These are phyloP conservation scores for Butorides virescens DNA, from an alignment of 2,113 vertebrate genomes.

Conservation along the genomic window DNA sequence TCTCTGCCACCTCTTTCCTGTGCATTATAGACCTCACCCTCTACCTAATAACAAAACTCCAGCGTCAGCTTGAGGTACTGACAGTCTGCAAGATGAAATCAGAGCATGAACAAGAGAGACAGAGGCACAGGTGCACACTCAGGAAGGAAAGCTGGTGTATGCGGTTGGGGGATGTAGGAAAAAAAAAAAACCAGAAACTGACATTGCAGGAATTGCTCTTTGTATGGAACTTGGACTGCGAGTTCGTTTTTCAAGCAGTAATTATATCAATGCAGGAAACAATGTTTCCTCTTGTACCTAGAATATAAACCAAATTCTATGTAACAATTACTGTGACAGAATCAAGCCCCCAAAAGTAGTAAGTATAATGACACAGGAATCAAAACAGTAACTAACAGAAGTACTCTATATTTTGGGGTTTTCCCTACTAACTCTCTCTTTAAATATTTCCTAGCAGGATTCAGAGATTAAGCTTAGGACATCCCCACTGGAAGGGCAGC, in stretches of 20 bases:
- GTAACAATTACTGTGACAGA: not conserved
- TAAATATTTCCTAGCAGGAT: constrained; percentile 57
- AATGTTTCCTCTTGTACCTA: not conserved
- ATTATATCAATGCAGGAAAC: not conserved
- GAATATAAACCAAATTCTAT: not conserved
- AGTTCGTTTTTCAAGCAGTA: not conserved
- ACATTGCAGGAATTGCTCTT: not conserved
- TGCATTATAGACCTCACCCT: not conserved
- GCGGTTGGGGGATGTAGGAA: not conserved
- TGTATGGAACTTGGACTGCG: not conserved
- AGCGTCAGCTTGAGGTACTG: not conserved
- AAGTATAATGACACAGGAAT: not conserved
- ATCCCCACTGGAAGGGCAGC: constrained; percentile 65
- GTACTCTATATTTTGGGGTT: not conserved
- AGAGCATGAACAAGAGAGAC: not conserved
- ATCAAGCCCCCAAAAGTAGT: not conserved
- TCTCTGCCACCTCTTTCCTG: not conserved
- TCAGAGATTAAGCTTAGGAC: constrained; percentile 76
- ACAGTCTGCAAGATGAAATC: not conserved
- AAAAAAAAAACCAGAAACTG: not conserved
- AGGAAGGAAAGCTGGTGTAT: not conserved
- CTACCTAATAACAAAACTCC: not conserved
- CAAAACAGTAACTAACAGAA: not conserved
- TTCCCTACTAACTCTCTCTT: not conserved
- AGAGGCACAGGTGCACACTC: not conserved